These are phyloP conservation scores for Plebejus argus DNA, from an alignment of 2,888 invertebrate species.

Conservation along the genomic window DNA sequence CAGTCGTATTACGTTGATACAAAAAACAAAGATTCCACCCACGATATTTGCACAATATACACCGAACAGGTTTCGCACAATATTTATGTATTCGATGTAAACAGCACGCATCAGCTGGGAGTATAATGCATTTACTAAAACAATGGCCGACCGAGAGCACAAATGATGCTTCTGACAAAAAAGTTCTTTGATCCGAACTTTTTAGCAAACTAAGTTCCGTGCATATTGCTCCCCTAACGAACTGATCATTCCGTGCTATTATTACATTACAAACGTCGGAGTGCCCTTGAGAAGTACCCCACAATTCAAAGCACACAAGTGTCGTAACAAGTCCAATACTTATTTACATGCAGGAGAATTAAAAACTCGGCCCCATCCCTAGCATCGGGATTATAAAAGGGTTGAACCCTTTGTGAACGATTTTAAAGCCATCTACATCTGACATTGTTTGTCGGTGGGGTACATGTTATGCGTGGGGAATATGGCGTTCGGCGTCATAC, in stretches of 20 bases:
- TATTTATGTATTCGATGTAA: slow-evolving; percentile 4
- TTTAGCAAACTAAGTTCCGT: slow-evolving; percentile 31
- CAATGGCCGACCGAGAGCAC: slow-evolving; percentile 1
- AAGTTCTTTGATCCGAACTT: slow-evolving; percentile 21
- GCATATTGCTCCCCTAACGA: slow-evolving; percentile 55
- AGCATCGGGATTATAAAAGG: slow-evolving; percentile 63
- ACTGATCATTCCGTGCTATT: slow-evolving; percentile 69
- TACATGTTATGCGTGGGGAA: slow-evolving; percentile 52
- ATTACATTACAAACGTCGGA: slow-evolving; percentile 72
- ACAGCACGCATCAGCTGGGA: slow-evolving; percentile 27
- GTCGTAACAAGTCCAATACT: slow-evolving; percentile 76
- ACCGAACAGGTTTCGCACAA: slow-evolving; percentile 33
- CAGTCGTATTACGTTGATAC: slow-evolving; percentile 39
- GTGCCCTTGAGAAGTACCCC: slow-evolving; percentile 77
- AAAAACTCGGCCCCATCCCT: slow-evolving; percentile 75
- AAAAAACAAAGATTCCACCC: slow-evolving; percentile 38
- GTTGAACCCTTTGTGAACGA: slow-evolving; percentile 76
- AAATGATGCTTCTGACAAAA: slow-evolving; percentile 15
- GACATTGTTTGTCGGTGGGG: slow-evolving; percentile 61
- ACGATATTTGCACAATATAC: slow-evolving; percentile 34
- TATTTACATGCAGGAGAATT: slow-evolving; percentile 77
- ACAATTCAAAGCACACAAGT: slow-evolving; percentile 72
- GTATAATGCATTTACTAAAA: slow-evolving; percentile 17
- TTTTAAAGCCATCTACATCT: slow-evolving; percentile 62
- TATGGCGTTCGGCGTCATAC: slow-evolving; percentile 43